Evolutionary conservation across 1,140 invertebrate species (phyloP), one percentile per base, ranked within the genome.

Genomic region (Drosophila virilis): DNA sequence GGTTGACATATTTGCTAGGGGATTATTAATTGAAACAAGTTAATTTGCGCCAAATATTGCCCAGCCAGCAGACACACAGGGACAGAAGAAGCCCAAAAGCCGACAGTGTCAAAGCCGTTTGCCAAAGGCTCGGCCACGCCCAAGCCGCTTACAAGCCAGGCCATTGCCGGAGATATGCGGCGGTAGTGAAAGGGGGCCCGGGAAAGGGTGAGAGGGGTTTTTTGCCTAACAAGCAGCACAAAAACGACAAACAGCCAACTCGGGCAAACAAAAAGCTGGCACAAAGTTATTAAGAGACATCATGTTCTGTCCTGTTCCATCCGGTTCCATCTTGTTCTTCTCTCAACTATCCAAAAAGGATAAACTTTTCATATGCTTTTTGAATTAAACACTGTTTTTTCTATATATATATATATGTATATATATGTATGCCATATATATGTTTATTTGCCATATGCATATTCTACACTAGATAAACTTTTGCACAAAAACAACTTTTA

Each of bases 1-100:
- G 84, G 85, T 91, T 91, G 89, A 91, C 89, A 91, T 91, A 91
- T 91, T 89, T 91, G 89, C 84, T 82, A 75, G 84, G 81, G 89
- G 89, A 91, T 91, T 91, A 91, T 91, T 91, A 91, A 91, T 91
- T 91, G 84, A 89, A 91, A 91, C 89, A 91, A 91, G 89, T 91
- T 91, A 91, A 91, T 91, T 91, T 91, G 84, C 74, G 77, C 89
- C 76, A 71, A 75, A 89, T 84, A 85, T 80, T 78, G 77, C 48
- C 66, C 74, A 69, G 58, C 57, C 51, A 58, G 35, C 58, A 64
- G 58, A 48, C 59, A 45, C 65, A 70, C 58, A 74, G 0, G 6
- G 42, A 59, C 6, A 37, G 54, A 57, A 46, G 22, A 57, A 46
- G 22, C 40, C 57, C 48, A 28, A 60, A 73, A 72, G 71, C 59